Base-by-base conservation (phyloP, 2,797 vertebrate species). In the Mormyrops boulengeri region DNA sequence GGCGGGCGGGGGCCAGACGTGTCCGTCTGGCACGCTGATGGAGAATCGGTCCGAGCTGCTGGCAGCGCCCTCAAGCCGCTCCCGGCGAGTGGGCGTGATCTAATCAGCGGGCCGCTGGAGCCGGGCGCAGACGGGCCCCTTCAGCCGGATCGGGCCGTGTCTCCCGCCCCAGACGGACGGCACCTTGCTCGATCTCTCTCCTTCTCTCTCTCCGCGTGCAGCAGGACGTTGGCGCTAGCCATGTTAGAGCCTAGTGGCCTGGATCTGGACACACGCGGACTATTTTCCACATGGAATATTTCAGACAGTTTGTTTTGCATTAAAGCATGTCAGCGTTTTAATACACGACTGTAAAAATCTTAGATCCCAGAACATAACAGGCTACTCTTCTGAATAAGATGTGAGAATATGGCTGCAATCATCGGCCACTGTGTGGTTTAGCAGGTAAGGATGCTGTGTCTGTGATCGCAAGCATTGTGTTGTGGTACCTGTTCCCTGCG, bases 1-100 rank as follows among this genome's bases (percentile, higher is more conserved):
- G 62, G 66, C 30, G 57, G 90, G 52, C 30, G 41, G 89, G 85
- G 66, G 87, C 41, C 9, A 73, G 85, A 60, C 87, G 84, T 62
- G 62, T 38, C 30, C 17, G 44, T 41, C 44, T 53, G 53, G 38
- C 85, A 22, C 85, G 17, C 22, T 34, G 49, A 14, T 5, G 66
- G 50, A 53, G 47, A 85, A 22, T 11, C 17, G 12, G 7, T 50
- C 22, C 5, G 34, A 14, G 41, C 19, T 50, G 7, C 41, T 44
- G 55, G 62, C 82, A n/a, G 62, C 17, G 47, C 17, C 9, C 55
- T 87, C 6, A 57, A 49, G 85, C 26, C 49, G 14, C 12, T 85
- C 19, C 22, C n/a, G 52, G 34, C 19, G 2, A 62, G 38, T 53
- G 53, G 30, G 47, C 7, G 52, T 66, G 62, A 88, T 88, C 34